These are phyloP conservation scores for Julus scandinavius DNA, from an alignment of 2,888 invertebrate genomes.

Conservation along the genomic window DNA sequence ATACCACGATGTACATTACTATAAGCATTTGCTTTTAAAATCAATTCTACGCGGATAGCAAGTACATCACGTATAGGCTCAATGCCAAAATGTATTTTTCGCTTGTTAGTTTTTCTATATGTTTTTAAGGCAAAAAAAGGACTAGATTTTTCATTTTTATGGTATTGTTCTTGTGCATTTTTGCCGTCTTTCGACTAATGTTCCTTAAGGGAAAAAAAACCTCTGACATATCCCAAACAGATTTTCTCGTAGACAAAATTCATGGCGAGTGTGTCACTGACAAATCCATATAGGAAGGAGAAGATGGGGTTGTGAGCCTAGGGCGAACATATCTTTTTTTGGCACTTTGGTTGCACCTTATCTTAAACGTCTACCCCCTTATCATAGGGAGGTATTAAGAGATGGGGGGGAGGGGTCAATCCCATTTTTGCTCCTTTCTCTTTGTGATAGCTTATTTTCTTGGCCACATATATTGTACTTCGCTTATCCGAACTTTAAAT, in stretches of 20 bases:
- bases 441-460: not conserved
- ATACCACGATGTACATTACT: too few relatives aligned
- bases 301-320: slow-evolving; percentile 10
- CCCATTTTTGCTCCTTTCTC: not conserved
- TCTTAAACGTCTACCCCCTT: not conserved
- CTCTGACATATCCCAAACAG: not conserved
- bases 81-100: not conserved
- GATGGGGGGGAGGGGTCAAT: not conserved
- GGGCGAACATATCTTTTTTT: slow-evolving; percentile 9
- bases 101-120: not conserved
- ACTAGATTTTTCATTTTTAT: not conserved
- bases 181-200: not conserved
- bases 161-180: not conserved
- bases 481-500: slow-evolving; percentile 9
- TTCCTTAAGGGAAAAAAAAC: not conserved
- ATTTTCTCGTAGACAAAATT: not conserved
- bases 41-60: too few relatives aligned
- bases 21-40: too few relatives aligned
- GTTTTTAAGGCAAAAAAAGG: not conserved
- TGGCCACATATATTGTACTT: not conserved
- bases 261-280: not conserved
- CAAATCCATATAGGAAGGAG: not conserved
- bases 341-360: slow-evolving; percentile 28
- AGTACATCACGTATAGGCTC: too few relatives aligned
- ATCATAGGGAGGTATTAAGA: not conserved